phyloP scores from a whole-genome alignment of 1,140 invertebrate species.

The Pseudachorutes palmiensis region DNA sequence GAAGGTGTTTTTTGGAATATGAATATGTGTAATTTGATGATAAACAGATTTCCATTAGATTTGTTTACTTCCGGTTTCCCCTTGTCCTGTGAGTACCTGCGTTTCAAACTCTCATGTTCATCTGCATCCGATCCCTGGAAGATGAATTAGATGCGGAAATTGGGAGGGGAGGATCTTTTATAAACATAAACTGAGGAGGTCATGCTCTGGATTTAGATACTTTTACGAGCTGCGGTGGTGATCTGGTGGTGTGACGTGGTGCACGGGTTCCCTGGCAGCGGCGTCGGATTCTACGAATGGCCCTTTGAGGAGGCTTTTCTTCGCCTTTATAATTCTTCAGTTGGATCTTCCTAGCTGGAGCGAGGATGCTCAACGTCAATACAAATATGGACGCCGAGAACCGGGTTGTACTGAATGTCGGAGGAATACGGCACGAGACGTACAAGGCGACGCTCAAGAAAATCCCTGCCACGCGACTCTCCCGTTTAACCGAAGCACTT shows the following conservation, averaged over 20 bases:
- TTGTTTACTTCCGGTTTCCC: too few species aligned
- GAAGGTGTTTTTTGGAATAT: too few species aligned
- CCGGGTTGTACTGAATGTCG: slow-evolving; percentile 95
- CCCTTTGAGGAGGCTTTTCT: background rate
- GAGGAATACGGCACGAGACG: slow-evolving; percentile 93
- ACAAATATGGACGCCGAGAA: slow-evolving; percentile 89
- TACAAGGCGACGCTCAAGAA: slow-evolving; percentile 70
- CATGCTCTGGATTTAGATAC: background rate
- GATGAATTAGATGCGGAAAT: slow-evolving; percentile 10
- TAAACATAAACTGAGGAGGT: background rate
- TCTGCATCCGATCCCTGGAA: too few species aligned
- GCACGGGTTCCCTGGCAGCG: background rate
- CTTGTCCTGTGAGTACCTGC: too few species aligned
- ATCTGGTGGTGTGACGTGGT: slow-evolving; percentile 7
- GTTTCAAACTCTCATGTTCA: too few species aligned
- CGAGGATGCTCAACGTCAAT: slow-evolving; percentile 51
- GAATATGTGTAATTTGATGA: too few species aligned
- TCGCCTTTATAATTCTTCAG: too few species aligned
- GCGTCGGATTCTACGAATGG: background rate
- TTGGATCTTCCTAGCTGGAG: too few species aligned
- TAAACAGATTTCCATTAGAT: too few species aligned
- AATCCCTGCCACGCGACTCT: slow-evolving; percentile 84
- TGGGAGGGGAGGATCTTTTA: too few species aligned
- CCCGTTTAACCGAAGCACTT: slow-evolving; percentile 75
- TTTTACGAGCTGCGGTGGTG: slow-evolving; percentile 10